Conservation (phyloP, 2,797 vertebrate species). For the Peromyscus eremicus region DNA sequence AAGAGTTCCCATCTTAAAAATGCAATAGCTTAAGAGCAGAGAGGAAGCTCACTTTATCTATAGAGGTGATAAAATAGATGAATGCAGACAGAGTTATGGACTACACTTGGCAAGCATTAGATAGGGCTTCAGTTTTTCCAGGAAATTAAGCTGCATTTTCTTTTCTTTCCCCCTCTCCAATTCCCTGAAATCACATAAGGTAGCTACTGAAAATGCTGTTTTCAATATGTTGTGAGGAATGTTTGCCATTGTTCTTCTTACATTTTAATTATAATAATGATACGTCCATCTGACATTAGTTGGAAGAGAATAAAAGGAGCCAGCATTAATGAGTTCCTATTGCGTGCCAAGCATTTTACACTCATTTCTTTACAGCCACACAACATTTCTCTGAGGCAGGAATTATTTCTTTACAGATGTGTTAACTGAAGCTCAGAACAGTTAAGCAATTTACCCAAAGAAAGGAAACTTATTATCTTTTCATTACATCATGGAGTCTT, state of each 20-base stretch:
- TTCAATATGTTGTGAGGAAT: conserved; percentile 71
- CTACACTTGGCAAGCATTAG: conserved; percentile 69
- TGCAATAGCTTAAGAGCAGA: conserved; percentile 55
- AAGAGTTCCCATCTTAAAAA: conserved; percentile 61
- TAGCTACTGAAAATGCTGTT: conserved; percentile 80
- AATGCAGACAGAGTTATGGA: conserved; percentile 58
- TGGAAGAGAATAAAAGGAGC: conserved; percentile 39
- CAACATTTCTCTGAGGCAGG: conserved; percentile 10
- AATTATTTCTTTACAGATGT: conserved; percentile 63
- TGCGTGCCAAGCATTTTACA: conserved; percentile 72
- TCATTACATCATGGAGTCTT: neutral
- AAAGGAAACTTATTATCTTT: conserved; percentile 42
- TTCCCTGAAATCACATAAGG: conserved; percentile 82
- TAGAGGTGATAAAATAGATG: conserved; percentile 73
- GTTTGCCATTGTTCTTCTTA: conserved; percentile 73
- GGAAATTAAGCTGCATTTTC: conserved; percentile 79
- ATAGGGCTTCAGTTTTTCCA: conserved; percentile 75
- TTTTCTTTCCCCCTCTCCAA: conserved; percentile 75
- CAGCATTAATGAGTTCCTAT: conserved; percentile 77
- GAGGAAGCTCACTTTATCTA: conserved; percentile 62
- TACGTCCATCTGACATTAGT: conserved; percentile 71
- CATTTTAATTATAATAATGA: conserved; percentile 80
- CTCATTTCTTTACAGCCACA: conserved; percentile 32
- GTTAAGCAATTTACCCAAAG: conserved; percentile 52
- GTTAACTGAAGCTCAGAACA: conserved; percentile 35